A percentile compares a stretch with the other conserved stretches of the same genome.
phyloP scores from a whole-genome alignment of 2,113 vertebrate species.

The Engraulis encrasicolus region DNA sequence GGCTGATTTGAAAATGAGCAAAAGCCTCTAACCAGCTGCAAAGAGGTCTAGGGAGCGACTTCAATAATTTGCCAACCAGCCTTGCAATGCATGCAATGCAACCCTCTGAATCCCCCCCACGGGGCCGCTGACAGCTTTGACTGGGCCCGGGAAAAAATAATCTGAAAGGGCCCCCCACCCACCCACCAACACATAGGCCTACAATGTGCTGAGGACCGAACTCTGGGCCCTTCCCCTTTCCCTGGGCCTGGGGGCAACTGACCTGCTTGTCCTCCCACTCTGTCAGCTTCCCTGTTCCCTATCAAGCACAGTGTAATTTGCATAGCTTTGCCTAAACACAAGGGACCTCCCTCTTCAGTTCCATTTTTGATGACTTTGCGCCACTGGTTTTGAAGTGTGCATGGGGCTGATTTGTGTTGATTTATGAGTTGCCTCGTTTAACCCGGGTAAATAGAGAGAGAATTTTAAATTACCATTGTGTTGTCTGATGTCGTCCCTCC shows the following conservation, averaged over 20 bases:
- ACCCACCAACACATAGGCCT: too few relatives aligned
- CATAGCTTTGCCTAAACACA: background rate
- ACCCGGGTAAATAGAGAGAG: background rate
- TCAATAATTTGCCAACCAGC: constrained; percentile 9
- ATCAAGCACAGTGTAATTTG: background rate
- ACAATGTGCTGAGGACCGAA: too few relatives aligned
- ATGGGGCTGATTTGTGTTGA: background rate
- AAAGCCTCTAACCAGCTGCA: background rate
- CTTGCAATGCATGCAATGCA: too few relatives aligned
- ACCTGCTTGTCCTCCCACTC: too few relatives aligned
- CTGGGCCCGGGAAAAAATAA: too few relatives aligned
- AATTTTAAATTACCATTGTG: background rate
- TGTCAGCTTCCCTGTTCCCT: too few relatives aligned
- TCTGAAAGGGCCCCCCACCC: too few relatives aligned
- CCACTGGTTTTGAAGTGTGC: constrained; percentile 5
- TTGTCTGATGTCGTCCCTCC: background rate
- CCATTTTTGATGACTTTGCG: constrained; percentile 21
- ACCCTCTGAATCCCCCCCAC: background rate
- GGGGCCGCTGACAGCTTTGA: too few relatives aligned
- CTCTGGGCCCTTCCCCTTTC: too few relatives aligned
- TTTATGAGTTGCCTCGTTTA: constrained; percentile 13
- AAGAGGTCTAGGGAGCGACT: background rate
- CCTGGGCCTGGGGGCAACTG: too few relatives aligned
- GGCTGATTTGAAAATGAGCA: constrained; percentile 1
- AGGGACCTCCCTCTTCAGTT: background rate